Evolutionary conservation across 2,797 vertebrate genomes (phyloP).

Genomic region (Takifugu rubripes): DNA sequence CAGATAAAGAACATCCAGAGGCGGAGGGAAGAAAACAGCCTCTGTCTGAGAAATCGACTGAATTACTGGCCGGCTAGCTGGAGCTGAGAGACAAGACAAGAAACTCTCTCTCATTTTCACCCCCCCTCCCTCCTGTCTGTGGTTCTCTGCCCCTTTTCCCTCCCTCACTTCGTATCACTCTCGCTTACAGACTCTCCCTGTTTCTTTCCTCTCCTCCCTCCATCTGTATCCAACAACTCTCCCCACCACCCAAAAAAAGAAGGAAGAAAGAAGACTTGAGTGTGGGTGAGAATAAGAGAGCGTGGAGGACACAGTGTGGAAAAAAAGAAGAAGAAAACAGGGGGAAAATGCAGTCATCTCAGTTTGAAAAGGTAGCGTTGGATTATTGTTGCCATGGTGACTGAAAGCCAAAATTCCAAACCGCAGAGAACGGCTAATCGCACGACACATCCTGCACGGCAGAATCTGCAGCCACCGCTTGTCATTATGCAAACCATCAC

Average conservation of each 20-base stretch:
- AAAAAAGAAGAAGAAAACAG: constrained; percentile 5
- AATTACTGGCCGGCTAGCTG: constrained; percentile 63
- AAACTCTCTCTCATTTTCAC: constrained; percentile 71
- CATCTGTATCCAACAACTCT: constrained; percentile 54
- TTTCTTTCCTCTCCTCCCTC: constrained; percentile 47
- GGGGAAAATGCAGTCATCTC: constrained; percentile 17
- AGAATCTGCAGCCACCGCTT: constrained; percentile 53
- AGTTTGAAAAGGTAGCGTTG: constrained; percentile 68
- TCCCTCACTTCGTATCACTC: constrained; percentile 68
- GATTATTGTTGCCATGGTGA: constrained; percentile 77
- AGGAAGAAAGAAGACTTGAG: constrained; percentile 15
- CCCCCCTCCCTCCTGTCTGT: constrained; percentile 42
- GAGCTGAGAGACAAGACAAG: constrained; percentile 64
- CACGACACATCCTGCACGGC: constrained; percentile 60
- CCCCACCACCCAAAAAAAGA: constrained; percentile 20
- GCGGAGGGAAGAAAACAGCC: constrained; percentile 54
- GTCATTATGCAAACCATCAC: constrained; percentile 40
- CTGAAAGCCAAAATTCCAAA: constrained; percentile 69
- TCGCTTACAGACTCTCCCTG: constrained; percentile 58
- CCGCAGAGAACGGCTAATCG: constrained; percentile 68
- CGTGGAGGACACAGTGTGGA: constrained; percentile 34
- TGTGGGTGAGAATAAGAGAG: constrained; percentile 61
- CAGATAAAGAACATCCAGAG: constrained; percentile 66
- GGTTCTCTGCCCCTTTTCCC: constrained; percentile 54
- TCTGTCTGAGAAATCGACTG: constrained; percentile 64